A percentile compares a stretch with the other conserved stretches of the same genome.
Conservation (phyloP, 92 coral and sea anemone species). For the Porites divaricata region DNA sequence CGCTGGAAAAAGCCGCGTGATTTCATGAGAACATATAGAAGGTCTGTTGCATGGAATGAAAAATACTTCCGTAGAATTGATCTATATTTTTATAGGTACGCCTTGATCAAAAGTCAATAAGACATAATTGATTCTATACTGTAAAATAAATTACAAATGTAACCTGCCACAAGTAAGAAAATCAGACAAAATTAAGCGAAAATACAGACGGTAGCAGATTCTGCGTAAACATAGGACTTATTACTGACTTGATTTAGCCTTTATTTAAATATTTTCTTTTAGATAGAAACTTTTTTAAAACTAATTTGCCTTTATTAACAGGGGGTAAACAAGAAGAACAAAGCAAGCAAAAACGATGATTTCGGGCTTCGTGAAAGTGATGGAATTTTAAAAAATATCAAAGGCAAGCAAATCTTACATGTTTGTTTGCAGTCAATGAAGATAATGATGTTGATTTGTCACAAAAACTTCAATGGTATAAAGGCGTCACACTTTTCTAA, state of each 20-base stretch:
- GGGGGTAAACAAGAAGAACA: constrained; percentile 16
- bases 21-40: neutral
- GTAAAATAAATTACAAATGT: neutral
- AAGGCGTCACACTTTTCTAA: neutral
- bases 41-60: neutral
- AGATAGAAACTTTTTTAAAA: constrained; percentile 3
- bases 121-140: neutral
- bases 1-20: neutral
- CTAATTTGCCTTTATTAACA: constrained; percentile 19
- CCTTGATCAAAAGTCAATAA: neutral
- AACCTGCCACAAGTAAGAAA: neutral
- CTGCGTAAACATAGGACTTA: neutral
- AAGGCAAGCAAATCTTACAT: neutral
- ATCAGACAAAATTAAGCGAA: neutral
- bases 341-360: constrained; percentile 4
- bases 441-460: neutral
- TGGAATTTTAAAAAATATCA: constrained; percentile 11
- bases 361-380: neutral
- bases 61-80: neutral
- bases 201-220: neutral
- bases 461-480: neutral
- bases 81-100: neutral
- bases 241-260: neutral
- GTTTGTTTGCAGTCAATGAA: neutral
- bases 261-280: neutral